These are phyloP conservation scores for Asobara japonica DNA, from an alignment of 1,140 invertebrate genomes.

Conservation along the genomic window DNA sequence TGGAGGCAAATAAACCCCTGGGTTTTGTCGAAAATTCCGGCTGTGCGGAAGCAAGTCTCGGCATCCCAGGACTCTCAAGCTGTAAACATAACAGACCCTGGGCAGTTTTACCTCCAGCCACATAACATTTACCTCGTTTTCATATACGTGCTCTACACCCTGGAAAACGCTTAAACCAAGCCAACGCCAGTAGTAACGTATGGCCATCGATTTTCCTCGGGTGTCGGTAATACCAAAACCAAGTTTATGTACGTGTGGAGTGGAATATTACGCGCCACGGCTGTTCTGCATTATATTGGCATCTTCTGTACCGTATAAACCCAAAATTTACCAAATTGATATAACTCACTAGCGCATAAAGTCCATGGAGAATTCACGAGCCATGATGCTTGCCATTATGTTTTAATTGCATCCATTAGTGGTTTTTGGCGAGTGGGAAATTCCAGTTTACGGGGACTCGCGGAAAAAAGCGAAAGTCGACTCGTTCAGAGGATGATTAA, in stretches of 20 bases:
- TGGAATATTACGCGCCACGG: conserved; percentile 3
- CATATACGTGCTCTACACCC: background rate
- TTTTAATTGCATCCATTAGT: conserved; percentile 58
- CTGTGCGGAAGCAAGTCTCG: background rate
- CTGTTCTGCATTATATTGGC: conserved; percentile 19
- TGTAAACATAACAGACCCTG: background rate
- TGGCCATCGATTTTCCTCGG: background rate
- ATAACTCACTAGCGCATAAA: conserved; percentile 20
- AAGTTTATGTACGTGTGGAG: background rate
- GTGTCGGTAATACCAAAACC: background rate
- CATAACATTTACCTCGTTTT: conserved; percentile 1
- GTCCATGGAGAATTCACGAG: background rate
- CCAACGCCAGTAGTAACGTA: background rate
- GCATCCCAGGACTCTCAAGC: background rate
- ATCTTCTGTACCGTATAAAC: conserved; percentile 20
- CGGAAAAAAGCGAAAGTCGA: too few species aligned
- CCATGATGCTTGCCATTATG: conserved; percentile 40
- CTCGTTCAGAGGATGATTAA: too few species aligned
- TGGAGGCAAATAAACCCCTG: background rate
- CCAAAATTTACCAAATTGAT: conserved; percentile 31
- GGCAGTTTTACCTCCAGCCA: background rate
- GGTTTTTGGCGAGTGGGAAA: conserved; percentile 17
- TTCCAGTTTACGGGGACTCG: too few species aligned
- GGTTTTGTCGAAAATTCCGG: conserved; percentile 5
- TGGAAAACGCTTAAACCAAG: conserved; percentile 1